These are phyloP conservation scores for Chaetorhynchus papuensis DNA, from an alignment of 2,113 vertebrate species.

Conservation along the genomic window DNA sequence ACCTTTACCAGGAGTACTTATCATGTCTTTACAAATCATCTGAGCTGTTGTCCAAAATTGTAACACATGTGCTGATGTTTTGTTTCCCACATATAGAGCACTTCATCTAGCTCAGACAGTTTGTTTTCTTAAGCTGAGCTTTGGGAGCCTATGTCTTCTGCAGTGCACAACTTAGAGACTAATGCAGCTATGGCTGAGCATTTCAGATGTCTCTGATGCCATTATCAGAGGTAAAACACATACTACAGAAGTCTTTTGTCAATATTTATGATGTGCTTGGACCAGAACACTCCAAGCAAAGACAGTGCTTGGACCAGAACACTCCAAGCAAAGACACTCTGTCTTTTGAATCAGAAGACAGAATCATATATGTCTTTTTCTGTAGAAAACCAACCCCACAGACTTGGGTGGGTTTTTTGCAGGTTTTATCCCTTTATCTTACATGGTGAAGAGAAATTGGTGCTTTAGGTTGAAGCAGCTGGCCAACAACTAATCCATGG, in stretches of 20 bases:
- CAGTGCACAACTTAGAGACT: rapidly evolving
- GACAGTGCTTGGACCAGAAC: neutral
- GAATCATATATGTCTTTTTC: neutral
- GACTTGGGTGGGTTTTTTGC: neutral
- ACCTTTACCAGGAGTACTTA: neutral
- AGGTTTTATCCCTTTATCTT: neutral
- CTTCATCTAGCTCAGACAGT: neutral
- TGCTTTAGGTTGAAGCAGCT: neutral
- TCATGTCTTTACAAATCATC: neutral
- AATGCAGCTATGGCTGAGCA: neutral
- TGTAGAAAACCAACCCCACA: neutral
- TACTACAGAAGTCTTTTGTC: neutral
- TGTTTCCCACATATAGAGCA: neutral
- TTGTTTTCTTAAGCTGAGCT: neutral
- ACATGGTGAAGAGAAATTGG: neutral
- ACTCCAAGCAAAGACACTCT: neutral
- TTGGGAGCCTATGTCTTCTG: neutral
- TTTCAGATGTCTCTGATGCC: neutral
- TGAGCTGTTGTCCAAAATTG: neutral
- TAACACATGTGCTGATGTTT: neutral
- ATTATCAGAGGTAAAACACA: neutral
- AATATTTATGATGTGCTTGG: neutral
- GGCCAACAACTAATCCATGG: neutral
- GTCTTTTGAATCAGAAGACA: neutral
- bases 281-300: neutral